phyloP scores from a whole-genome alignment of 2,113 vertebrate genomes.

The Cepphus grylle region DNA sequence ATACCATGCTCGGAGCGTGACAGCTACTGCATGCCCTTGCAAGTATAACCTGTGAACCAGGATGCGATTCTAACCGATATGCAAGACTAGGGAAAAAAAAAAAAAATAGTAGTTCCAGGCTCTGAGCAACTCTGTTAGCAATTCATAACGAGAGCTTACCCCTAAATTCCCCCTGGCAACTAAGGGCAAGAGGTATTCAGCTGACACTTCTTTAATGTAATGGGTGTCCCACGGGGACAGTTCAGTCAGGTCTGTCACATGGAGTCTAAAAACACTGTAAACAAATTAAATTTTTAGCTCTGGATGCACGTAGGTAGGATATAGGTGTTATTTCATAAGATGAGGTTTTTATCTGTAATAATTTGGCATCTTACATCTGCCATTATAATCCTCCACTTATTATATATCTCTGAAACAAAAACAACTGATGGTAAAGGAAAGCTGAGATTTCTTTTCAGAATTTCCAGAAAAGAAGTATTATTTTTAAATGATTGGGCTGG shows the following conservation, averaged over 20 bases:
- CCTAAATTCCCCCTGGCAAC: not conserved
- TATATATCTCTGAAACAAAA: not conserved
- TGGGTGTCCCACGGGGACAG: not conserved
- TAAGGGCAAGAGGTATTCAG: not conserved
- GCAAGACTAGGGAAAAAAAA: not conserved
- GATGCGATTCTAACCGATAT: not conserved
- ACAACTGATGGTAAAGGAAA: not conserved
- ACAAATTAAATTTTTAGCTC: not conserved
- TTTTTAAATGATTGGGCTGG: not conserved
- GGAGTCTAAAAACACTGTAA: not conserved
- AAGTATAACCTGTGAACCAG: not conserved
- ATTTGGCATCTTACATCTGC: not conserved
- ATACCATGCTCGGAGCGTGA: fast-evolving
- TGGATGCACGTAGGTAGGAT: not conserved
- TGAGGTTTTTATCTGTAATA: not conserved
- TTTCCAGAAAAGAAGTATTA: not conserved
- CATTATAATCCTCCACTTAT: not conserved
- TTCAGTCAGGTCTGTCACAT: not conserved
- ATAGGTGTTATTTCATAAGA: not conserved
- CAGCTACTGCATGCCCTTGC: not conserved
- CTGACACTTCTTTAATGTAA: not conserved
- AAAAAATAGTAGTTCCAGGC: not conserved
- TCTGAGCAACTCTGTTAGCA: not conserved
- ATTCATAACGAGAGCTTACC: not conserved
- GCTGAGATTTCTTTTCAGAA: not conserved